Base-by-base conservation (phyloP, 2,113 vertebrate genomes). In the Xenopus borealis region DNA sequence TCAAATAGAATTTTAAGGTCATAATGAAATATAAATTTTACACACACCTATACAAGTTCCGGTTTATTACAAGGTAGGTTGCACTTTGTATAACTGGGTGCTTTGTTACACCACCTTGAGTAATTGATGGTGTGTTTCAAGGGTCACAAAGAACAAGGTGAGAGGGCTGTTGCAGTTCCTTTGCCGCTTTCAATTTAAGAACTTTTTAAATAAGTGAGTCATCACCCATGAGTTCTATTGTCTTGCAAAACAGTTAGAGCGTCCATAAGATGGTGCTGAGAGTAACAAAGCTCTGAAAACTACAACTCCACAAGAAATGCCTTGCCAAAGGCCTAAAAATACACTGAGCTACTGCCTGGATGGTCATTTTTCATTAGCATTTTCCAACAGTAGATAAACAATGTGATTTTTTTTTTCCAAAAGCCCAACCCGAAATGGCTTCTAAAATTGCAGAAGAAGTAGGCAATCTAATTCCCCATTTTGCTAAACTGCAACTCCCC, bases 401-500 rank as follows among this genome's bases (percentile, higher is more conserved):
- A 89, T 85, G 86, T 84, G 72, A 80, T 81, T 47, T 58, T 81
- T 47, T 58, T 73, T 88, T 82, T 83, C 88, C 82, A 87, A 82
- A 78, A 87, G 82, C 70, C 79, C 79, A 81, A 85, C 72, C 66
- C 59, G 84, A 84, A 82, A 81, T 88, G 88, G 89, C 89, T 88
- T 85, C 81, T 82, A 82, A 63, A 81, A 84, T 89, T 86, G 87
- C 87, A 84, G 14, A 87, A 93, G 89, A 83, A 85, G 88, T 82
- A 57, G 58, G 77, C 83, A 85, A 89, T 86, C 85, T 88, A 88
- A 86, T 87, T 91, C 90, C 87, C 89, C 75, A 75, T 88, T 89
- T 87, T 84, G 61, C 83, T 86, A 85, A 86, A 88, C 89, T 86
- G 89, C 89, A 91, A 89, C 84, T 86, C 88, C 85, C 33, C 84